Conservation (phyloP, 2,797 vertebrate genomes). For the Sternotherus odoratus region DNA sequence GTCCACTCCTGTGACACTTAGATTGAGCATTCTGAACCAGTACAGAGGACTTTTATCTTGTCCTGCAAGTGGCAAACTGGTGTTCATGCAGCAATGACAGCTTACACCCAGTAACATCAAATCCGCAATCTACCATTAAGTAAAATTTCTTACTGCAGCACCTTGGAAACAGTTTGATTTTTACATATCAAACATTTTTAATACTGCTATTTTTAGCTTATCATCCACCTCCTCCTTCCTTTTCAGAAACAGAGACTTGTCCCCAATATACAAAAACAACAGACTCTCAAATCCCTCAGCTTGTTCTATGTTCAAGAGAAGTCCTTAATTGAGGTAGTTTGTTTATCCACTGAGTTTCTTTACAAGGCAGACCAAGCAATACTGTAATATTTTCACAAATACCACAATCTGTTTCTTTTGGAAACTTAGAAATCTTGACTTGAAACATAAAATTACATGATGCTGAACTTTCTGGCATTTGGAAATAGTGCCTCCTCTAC, state of each 20-base stretch:
- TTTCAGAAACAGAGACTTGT: background rate
- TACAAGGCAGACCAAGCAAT: slow-evolving; percentile 48
- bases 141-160: background rate
- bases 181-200: slow-evolving; percentile 30
- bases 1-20: background rate
- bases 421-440: slow-evolving; percentile 38
- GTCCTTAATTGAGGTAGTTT: slow-evolving; percentile 28
- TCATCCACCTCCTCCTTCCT: slow-evolving; percentile 22
- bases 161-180: background rate
- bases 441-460: slow-evolving; percentile 33
- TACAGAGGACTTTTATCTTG: background rate
- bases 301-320: slow-evolving; percentile 49
- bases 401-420: background rate
- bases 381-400: background rate
- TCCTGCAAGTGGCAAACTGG: background rate
- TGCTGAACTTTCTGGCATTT: slow-evolving; percentile 32
- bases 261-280: slow-evolving; percentile 12
- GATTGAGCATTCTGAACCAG: background rate
- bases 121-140: background rate
- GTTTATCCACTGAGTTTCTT: slow-evolving; percentile 54
- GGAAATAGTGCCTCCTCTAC: slow-evolving; percentile 43
- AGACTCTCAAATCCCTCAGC: slow-evolving; percentile 13
- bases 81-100: background rate
- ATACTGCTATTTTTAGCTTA: background rate
- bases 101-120: background rate